phyloP scores from a whole-genome alignment of 2,113 vertebrate species.

The Sinosuthora webbiana region DNA sequence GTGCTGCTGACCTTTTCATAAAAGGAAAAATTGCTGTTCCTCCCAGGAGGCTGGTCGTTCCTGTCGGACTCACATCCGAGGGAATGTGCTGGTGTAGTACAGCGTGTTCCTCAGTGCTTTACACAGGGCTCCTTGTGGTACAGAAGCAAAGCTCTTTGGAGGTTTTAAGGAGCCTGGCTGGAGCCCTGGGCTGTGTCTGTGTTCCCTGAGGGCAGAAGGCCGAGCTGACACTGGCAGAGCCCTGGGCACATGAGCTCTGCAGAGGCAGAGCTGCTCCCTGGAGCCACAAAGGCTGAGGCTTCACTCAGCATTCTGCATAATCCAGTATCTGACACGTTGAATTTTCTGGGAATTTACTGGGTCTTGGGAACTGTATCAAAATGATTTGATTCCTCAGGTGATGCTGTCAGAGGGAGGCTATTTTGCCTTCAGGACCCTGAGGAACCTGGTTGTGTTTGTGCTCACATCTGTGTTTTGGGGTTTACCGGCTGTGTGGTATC shows the following conservation, averaged over 20 bases:
- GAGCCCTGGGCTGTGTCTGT: rapidly evolving
- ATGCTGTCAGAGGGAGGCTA: background rate
- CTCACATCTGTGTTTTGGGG: background rate
- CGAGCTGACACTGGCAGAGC: background rate
- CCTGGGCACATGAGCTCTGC: background rate
- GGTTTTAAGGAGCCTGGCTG: background rate
- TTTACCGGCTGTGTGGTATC: rapidly evolving
- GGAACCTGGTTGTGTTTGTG: background rate
- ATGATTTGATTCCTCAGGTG: background rate
- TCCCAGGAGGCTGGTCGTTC: background rate
- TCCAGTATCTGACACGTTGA: background rate
- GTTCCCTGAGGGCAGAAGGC: background rate
- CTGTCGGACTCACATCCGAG: background rate
- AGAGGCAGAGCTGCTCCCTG: background rate
- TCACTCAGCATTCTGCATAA: rapidly evolving
- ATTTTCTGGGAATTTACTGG: background rate
- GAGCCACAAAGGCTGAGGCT: background rate
- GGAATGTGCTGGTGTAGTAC: background rate
- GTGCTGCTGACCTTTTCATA: background rate
- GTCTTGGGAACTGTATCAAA: background rate
- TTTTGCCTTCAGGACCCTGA: background rate
- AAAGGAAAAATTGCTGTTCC: background rate
- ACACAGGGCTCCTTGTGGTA: background rate
- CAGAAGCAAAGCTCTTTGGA: background rate
- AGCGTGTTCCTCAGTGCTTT: background rate